phyloP scores from a whole-genome alignment of 2,113 vertebrate species.

The Antechinus stuartii region DNA sequence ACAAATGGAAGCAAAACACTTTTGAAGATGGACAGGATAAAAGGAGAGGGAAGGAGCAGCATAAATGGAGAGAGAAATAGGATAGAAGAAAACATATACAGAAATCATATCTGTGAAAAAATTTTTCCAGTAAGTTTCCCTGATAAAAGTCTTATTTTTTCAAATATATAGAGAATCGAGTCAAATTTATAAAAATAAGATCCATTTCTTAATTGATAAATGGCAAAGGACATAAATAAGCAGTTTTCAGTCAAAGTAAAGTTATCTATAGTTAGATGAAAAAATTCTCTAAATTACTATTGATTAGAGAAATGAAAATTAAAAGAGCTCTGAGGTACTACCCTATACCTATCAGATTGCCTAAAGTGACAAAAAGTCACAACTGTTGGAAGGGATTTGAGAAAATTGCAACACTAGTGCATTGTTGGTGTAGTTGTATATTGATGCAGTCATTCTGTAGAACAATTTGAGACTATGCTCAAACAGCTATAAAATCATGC shows the following conservation, averaged over 20 bases:
- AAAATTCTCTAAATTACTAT: background rate
- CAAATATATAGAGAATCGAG: background rate
- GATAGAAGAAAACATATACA: background rate
- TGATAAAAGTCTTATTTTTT: background rate
- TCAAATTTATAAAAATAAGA: background rate
- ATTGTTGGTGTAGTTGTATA: background rate
- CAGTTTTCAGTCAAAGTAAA: background rate
- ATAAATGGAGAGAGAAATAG: background rate
- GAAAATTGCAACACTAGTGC: too few species aligned
- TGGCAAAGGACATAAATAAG: background rate
- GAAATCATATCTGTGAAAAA: background rate
- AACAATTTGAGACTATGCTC: background rate
- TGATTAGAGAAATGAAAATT: background rate
- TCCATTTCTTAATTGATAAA: background rate
- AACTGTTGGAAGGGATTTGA: background rate
- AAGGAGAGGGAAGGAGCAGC: background rate
- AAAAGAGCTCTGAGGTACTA: background rate
- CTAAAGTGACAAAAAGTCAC: background rate
- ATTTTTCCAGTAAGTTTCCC: background rate
- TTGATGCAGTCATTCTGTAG: background rate
- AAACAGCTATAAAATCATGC: background rate
- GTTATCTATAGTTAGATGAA: background rate
- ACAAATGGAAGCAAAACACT: background rate
- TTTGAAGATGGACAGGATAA: background rate
- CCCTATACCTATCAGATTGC: background rate